A percentile compares a stretch with the other conserved stretches of the same genome.
phyloP scores from a whole-genome alignment of 2,113 vertebrate genomes.

The Odocoileus hemionus region DNA sequence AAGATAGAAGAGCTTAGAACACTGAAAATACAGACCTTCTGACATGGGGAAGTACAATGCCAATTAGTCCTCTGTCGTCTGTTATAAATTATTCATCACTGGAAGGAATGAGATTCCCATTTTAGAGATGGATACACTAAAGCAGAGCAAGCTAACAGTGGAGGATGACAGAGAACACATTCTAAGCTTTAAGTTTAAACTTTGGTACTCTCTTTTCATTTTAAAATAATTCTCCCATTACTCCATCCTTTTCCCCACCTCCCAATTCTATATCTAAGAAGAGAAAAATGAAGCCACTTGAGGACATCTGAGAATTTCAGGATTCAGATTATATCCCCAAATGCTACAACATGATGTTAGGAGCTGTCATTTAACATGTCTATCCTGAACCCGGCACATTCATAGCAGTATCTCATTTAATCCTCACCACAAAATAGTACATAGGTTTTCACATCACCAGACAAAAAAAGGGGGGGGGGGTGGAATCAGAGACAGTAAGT shows the following conservation, averaged over 20 bases:
- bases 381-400: not conserved
- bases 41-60: not conserved
- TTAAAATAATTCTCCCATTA: not conserved
- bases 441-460: not conserved
- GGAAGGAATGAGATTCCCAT: slow-evolving; percentile 3
- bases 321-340: not conserved
- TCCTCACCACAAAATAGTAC: not conserved
- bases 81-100: not conserved
- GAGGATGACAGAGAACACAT: not conserved
- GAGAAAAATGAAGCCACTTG: not conserved
- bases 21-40: not conserved
- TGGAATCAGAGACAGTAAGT: not conserved
- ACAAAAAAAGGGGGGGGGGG: not conserved
- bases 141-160: not conserved
- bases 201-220: not conserved
- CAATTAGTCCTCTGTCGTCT: too few species aligned
- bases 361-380: not conserved
- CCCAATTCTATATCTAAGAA: not conserved
- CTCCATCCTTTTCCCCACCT: not conserved
- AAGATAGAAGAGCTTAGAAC: not conserved
- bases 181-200: not conserved
- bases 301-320: not conserved
- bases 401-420: not conserved
- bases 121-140: not conserved
- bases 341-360: not conserved